These are phyloP conservation scores for Hucho hucho DNA, from an alignment of 2,113 vertebrate species.

Conservation along the genomic window DNA sequence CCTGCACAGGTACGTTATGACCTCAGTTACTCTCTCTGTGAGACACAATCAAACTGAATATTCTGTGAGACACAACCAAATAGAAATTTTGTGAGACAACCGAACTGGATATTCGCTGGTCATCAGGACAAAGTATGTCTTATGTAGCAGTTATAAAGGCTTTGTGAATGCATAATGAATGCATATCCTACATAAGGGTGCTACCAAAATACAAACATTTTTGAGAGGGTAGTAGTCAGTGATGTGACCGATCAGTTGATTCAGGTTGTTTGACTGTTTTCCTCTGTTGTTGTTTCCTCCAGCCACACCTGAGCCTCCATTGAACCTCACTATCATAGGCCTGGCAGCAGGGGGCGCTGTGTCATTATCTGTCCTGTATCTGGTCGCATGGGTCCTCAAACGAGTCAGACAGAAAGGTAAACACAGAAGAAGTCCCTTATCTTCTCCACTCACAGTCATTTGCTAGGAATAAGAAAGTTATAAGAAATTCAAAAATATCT, in stretches of 20 bases:
- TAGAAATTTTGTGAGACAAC: no score
- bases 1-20: conserved; percentile 51
- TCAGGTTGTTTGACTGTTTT: conserved; percentile 5
- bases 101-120: no score
- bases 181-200: no score
- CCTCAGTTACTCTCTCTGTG: not conserved
- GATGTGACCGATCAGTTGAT: not conserved
- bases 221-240: no score
- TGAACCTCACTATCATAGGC: conserved; percentile 4
- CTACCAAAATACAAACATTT: no score
- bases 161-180: no score
- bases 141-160: no score
- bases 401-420: conserved; percentile 49
- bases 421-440: not conserved
- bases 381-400: conserved; percentile 58
- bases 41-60: no score
- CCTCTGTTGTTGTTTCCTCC: conserved; percentile 7
- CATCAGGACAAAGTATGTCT: no score
- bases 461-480: not conserved
- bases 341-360: conserved; percentile 44
- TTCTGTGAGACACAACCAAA: no score
- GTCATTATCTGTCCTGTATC: conserved; percentile 30
- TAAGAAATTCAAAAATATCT: no score
- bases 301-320: conserved; percentile 34
- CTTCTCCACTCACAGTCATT: not conserved